Percentiles rank a stretch among this genome's conserved stretches.
phyloP scores from a whole-genome alignment of 2,888 invertebrate species.

The Cheilosia grossa region DNA sequence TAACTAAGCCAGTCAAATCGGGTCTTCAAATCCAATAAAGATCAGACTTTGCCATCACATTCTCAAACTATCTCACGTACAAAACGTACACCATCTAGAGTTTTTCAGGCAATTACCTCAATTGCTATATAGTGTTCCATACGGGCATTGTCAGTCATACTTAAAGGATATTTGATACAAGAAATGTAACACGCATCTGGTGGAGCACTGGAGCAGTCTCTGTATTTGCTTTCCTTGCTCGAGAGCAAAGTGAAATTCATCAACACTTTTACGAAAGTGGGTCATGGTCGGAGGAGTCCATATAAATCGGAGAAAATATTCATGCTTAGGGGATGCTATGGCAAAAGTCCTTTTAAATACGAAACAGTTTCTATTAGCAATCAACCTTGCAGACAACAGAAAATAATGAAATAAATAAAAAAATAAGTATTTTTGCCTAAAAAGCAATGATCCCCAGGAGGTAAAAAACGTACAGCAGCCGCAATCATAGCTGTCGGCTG shows the following conservation, averaged over 20 bases:
- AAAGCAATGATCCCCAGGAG: neutral
- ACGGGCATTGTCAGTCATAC: neutral
- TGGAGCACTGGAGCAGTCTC: neutral
- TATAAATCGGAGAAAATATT: neutral
- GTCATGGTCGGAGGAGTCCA: slow-evolving; percentile 10
- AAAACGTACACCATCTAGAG: slow-evolving; percentile 6
- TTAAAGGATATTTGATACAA: slow-evolving; percentile 18
- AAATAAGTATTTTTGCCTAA: neutral
- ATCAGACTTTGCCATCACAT: neutral
- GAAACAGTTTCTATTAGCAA: neutral
- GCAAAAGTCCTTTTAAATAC: neutral
- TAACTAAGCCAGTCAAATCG: neutral
- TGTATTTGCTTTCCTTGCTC: neutral
- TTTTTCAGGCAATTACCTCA: slow-evolving; percentile 12
- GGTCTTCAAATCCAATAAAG: neutral
- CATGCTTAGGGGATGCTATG: neutral
- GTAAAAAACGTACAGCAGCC: neutral
- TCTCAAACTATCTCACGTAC: neutral
- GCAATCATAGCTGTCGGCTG: neutral
- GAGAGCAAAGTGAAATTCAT: neutral
- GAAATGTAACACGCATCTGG: slow-evolving; percentile 6
- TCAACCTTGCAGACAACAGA: neutral
- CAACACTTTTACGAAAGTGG: slow-evolving; percentile 11
- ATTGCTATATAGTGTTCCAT: slow-evolving; percentile 1
- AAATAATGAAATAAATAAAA: slow-evolving; percentile 5